These are phyloP conservation scores for Mobula hypostoma DNA, from an alignment of 2,113 vertebrate genomes.

Conservation along the genomic window DNA sequence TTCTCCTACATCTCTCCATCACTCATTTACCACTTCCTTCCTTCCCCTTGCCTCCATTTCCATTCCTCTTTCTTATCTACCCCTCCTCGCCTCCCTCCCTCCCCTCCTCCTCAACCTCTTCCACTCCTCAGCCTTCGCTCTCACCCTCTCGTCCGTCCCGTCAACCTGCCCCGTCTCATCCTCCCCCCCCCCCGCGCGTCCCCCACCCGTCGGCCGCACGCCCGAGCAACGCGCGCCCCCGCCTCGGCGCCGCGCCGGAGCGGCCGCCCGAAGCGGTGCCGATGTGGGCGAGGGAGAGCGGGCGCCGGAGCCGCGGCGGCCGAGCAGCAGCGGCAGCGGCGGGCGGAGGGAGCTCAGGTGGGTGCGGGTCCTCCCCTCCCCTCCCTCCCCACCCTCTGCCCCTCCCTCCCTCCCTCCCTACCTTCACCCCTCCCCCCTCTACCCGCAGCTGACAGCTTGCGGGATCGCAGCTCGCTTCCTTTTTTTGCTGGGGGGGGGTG, in stretches of 20 bases:
- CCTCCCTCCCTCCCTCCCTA: not conserved
- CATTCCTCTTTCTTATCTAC: not conserved
- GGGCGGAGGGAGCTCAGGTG: not conserved
- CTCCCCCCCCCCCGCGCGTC: too few species aligned
- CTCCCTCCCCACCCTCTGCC: not conserved
- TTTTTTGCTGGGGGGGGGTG: too few species aligned
- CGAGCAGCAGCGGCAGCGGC: not conserved
- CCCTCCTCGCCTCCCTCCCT: too few species aligned
- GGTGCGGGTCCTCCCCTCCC: not conserved
- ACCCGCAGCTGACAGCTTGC: too few species aligned
- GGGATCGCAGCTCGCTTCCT: too few species aligned
- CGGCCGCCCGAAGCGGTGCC: not conserved
- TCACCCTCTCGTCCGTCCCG: too few species aligned
- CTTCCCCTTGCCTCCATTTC: not conserved
- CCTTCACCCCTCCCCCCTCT: not conserved
- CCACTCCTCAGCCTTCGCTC: not conserved
- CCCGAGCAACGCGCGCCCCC: not conserved
- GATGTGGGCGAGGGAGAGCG: conserved; percentile 18
- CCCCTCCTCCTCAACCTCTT: not conserved
- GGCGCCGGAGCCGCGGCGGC: not conserved
- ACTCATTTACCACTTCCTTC: not conserved
- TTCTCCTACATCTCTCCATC: not conserved
- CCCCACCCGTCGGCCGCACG: not conserved
- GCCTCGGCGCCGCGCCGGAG: not conserved
- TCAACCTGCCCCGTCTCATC: too few species aligned